phyloP scores from a whole-genome alignment of 1,140 invertebrate genomes.

The Neotoxoptera formosana region DNA sequence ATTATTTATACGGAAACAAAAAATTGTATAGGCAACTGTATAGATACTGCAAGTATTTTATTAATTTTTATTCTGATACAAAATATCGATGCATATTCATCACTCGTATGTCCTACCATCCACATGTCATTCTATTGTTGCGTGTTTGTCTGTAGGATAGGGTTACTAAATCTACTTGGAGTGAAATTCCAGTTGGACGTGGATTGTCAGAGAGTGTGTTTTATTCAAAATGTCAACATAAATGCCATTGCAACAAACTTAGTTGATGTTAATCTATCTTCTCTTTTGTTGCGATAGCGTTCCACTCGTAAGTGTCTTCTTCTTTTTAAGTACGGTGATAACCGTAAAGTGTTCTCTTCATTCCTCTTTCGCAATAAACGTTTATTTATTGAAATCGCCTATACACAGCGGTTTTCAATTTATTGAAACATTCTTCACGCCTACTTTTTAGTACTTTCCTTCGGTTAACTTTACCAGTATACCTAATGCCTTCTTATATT shows the following conservation, averaged over 20 bases:
- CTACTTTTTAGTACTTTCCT: not conserved
- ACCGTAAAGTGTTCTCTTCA: not conserved
- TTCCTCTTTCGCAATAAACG: not conserved
- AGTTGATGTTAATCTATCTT: constrained; percentile 15
- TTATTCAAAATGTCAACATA: constrained; percentile 46
- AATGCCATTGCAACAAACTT: not conserved
- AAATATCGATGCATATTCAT: not conserved
- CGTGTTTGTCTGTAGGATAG: not conserved
- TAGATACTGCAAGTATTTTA: not conserved
- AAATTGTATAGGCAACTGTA: not conserved
- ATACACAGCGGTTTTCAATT: no score
- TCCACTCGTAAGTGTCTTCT: not conserved
- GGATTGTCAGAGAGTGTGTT: constrained; percentile 19
- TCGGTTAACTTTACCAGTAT: not conserved
- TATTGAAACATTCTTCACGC: not conserved
- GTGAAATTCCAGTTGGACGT: constrained; percentile 28
- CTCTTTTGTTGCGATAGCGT: not conserved
- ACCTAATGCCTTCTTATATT: not conserved
- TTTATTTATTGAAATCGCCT: not conserved
- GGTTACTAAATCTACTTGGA: constrained; percentile 34
- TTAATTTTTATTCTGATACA: not conserved
- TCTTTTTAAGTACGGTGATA: not conserved
- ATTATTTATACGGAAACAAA: not conserved
- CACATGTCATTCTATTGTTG: not conserved
- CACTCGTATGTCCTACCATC: not conserved